Percentiles rank a stretch among this genome's conserved stretches.
These are phyloP conservation scores for Rosalia funebris DNA, from an alignment of 2,888 invertebrate genomes.

Conservation along the genomic window DNA sequence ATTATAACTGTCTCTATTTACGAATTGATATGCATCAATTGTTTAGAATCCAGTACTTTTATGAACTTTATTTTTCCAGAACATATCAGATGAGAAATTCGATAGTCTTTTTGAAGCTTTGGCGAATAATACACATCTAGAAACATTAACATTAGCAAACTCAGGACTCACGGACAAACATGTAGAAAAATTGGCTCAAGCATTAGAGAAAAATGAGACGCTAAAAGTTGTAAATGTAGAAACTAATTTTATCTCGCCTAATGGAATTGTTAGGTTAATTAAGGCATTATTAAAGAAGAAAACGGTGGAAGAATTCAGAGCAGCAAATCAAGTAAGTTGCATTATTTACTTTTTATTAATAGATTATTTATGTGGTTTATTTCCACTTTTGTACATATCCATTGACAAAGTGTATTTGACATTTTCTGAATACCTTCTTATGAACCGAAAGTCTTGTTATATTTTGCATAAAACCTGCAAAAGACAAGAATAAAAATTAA, in stretches of 20 bases:
- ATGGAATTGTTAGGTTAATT: conserved; percentile 85
- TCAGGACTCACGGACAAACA: conserved; percentile 92
- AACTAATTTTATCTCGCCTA: conserved; percentile 96
- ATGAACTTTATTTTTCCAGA: conserved; percentile 81
- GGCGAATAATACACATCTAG: conserved; percentile 89
- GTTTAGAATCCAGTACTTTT: no score
- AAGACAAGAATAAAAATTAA: no score
- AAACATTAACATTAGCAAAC: conserved; percentile 92
- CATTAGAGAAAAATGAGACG: conserved; percentile 81
- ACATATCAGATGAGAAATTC: conserved; percentile 96
- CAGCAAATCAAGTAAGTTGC: conserved; percentile 93
- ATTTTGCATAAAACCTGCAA: no score
- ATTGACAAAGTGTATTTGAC: no score
- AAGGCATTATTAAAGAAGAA: conserved; percentile 87
- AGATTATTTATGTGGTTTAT: neutral
- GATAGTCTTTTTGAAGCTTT: conserved; percentile 88
- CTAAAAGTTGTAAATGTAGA: conserved; percentile 90
- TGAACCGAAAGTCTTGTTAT: no score
- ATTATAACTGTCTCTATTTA: no score
- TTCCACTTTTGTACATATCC: no score
- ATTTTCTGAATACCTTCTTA: no score
- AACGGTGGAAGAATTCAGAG: conserved; percentile 93
- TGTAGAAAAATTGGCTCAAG: conserved; percentile 83
- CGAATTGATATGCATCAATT: no score
- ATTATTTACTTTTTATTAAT: neutral